Evolutionary conservation across 1,140 invertebrate genomes (phyloP), one percentile per base, ranked within the genome.

Genomic region (Halyomorpha halys): DNA sequence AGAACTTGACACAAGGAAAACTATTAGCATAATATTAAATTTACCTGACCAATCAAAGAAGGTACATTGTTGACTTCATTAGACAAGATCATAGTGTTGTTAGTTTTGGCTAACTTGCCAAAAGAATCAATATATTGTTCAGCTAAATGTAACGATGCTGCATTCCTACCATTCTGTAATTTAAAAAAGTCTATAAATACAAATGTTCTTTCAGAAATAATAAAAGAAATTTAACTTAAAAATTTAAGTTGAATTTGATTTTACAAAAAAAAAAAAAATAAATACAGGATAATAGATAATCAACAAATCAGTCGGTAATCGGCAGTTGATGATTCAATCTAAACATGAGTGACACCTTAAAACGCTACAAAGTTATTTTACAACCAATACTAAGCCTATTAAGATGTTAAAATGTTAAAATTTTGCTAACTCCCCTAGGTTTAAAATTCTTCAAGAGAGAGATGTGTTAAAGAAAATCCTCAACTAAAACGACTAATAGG

Each of bases 51-150:
- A 44, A 97, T 91, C 72, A 94, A 79, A 68, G 79, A 82, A 14
- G 87, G 82, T 2, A 96, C 83, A 77, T 99, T 93, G 11, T 86
- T 85, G 13, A 87, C 84, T 77, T 98, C 95, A 5, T 86, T 82
- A 0, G 97, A 95, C 51, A 99, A 74, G 68, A 99, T 91, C 23
- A 99, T 75, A 0, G 96, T 99, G 75, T 98, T 99, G 69, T 86
- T 91, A 39, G 86, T 86, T 75, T 93, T 90, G 0, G 96, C 96
- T 61, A 99, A 74, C 71, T 96, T 89, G 71, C 90, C 81, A 76
- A 98, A 98, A 15, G 95, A 95, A 27, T 81, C 75, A 45, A 99
- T 90, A 74, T 99, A 99, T 71, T 97, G 91, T 72, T 98, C 94
- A 0, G 96, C 96, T 65, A 98, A 79, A 30, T 83, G 86, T n/a